phyloP scores from a whole-genome alignment of 1,140 invertebrate genomes.

The Phymastichus coffea region DNA sequence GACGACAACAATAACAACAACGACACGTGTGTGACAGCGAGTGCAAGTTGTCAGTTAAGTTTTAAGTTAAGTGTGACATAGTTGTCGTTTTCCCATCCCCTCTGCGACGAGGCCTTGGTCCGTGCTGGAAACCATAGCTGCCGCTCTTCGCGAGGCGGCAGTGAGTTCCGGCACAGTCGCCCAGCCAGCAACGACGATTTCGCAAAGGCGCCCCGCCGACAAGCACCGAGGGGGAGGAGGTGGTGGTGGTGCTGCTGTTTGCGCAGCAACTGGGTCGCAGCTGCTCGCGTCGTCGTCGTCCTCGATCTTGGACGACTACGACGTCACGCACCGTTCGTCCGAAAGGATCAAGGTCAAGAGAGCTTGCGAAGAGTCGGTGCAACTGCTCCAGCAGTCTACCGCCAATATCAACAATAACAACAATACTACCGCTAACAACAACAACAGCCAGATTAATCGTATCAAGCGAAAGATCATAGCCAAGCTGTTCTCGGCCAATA shows the following conservation, averaged over 20 bases:
- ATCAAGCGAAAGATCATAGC: conserved; percentile 25
- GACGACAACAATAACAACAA: too few relatives aligned
- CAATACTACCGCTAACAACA: not conserved
- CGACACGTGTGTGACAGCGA: too few relatives aligned
- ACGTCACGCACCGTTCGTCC: conserved; percentile 19
- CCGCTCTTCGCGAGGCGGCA: too few relatives aligned
- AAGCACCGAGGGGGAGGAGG: not conserved
- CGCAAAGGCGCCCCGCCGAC: conserved; percentile 1
- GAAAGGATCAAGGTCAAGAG: conserved; percentile 24
- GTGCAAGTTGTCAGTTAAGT: too few relatives aligned
- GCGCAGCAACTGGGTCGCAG: too few relatives aligned
- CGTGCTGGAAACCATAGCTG: too few relatives aligned
- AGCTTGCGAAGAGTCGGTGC: conserved; percentile 26
- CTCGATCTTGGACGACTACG: conserved; percentile 16
- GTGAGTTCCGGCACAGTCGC: too few relatives aligned
- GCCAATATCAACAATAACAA: not conserved
- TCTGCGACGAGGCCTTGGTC: too few relatives aligned
- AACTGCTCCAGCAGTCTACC: conserved; percentile 1
- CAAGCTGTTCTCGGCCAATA: conserved; percentile 18
- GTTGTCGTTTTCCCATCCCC: too few relatives aligned
- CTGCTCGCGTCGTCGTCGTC: not conserved
- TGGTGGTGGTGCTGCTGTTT: too few relatives aligned
- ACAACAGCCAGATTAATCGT: conserved; percentile 9
- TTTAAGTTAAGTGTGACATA: too few relatives aligned
- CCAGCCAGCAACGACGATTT: conserved; percentile 25